A percentile compares a stretch with the other conserved stretches of the same genome.
phyloP scores from a whole-genome alignment of 2,797 vertebrate genomes.

The Melanotaenia pygmaea region DNA sequence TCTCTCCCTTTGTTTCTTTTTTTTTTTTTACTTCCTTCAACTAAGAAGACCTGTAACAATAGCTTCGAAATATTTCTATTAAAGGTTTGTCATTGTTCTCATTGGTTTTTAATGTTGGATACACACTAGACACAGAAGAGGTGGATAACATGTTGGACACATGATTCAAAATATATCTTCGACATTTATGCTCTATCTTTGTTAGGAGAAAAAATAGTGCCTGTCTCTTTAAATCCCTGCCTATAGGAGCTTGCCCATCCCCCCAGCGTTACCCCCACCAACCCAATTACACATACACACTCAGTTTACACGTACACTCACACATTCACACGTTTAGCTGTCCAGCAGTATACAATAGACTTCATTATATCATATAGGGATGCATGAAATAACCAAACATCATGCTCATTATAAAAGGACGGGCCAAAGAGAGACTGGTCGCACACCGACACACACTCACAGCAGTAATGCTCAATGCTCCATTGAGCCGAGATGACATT shows the following conservation, averaged over 20 bases:
- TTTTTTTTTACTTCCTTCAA: conserved; percentile 23
- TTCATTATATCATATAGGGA: conserved; percentile 49
- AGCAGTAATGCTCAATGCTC: conserved; percentile 52
- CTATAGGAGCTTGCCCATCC: conserved; percentile 81
- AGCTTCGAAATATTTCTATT: conserved; percentile 22
- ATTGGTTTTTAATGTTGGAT: conserved; percentile 12
- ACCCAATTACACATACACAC: conserved; percentile 65
- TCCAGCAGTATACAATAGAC: conserved; percentile 64
- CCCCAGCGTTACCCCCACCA: conserved; percentile 72
- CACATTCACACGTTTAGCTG: conserved; percentile 49
- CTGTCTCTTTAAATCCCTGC: conserved; percentile 84
- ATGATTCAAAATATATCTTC: conserved; percentile 37
- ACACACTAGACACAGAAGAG: not conserved
- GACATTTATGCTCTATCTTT: conserved; percentile 72
- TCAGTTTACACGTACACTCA: conserved; percentile 20
- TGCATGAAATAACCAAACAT: conserved; percentile 51
- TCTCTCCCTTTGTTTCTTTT: not conserved
- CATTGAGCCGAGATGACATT: conserved; percentile 76
- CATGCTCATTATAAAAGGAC: conserved; percentile 34
- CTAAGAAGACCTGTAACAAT: conserved; percentile 41
- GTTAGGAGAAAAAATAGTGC: conserved; percentile 75
- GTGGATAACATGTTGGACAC: conserved; percentile 20
- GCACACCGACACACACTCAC: conserved; percentile 9
- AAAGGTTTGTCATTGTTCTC: conserved; percentile 12
- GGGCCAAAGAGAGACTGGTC: conserved; percentile 10